Evolutionary conservation across 2,888 invertebrate genomes (phyloP).

Genomic region (Nomada ruficornis): DNA sequence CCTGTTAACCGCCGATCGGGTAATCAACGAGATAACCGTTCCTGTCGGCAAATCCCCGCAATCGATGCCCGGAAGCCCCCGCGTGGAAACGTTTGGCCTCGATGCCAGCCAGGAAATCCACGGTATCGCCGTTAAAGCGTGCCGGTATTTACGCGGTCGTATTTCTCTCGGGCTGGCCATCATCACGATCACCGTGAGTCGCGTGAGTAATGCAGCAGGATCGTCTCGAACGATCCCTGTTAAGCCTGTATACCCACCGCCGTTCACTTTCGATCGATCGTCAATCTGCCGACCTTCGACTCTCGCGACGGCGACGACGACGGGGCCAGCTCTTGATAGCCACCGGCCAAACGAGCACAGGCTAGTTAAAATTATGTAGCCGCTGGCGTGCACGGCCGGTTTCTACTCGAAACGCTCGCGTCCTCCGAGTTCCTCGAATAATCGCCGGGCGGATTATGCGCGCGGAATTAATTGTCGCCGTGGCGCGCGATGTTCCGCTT

Average conservation of each 20-base stretch:
- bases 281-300: slow-evolving; percentile 61
- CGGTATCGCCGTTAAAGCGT: slow-evolving; percentile 62
- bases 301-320: slow-evolving; percentile 32
- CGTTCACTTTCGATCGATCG: slow-evolving; percentile 61
- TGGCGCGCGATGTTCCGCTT: slow-evolving; percentile 22
- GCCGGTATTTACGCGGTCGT: slow-evolving; percentile 63
- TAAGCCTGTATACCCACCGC: slow-evolving; percentile 30
- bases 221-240: slow-evolving; percentile 48
- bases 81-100: slow-evolving; percentile 52
- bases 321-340: slow-evolving; percentile 18
- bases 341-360: slow-evolving; percentile 24
- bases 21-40: slow-evolving; percentile 6
- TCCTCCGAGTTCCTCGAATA: slow-evolving; percentile 58
- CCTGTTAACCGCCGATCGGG: not conserved
- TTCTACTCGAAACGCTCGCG: slow-evolving; percentile 45
- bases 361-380: slow-evolving; percentile 49
- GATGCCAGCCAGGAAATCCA: slow-evolving; percentile 72
- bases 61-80: slow-evolving; percentile 5
- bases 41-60: slow-evolving; percentile 12
- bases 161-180: slow-evolving; percentile 61
- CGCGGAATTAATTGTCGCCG: slow-evolving; percentile 43
- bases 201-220: slow-evolving; percentile 62
- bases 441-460: slow-evolving; percentile 43
- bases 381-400: slow-evolving; percentile 15
- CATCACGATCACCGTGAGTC: slow-evolving; percentile 55